Evolutionary conservation across 1,140 invertebrate species (phyloP).

Genomic region (Drosophila asahinai): DNA sequence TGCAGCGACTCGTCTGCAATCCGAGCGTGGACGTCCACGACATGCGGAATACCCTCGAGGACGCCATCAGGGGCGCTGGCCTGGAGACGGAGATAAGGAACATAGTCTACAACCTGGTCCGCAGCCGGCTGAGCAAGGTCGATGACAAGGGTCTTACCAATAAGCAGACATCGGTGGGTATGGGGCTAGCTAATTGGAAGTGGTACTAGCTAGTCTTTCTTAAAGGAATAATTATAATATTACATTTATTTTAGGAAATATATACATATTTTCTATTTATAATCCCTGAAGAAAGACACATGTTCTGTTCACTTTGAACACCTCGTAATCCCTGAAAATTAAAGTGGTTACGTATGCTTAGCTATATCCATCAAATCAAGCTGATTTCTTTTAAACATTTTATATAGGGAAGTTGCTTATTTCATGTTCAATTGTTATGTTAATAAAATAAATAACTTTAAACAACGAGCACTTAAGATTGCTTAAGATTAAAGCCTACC

Average conservation of each 20-base stretch:
- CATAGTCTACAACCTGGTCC: slow-evolving; percentile 92
- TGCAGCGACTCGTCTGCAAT: slow-evolving; percentile 88
- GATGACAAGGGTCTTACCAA: slow-evolving; percentile 47
- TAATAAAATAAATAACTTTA: background rate
- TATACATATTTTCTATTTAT: background rate
- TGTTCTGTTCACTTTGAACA: background rate
- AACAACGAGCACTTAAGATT: background rate
- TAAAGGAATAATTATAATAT: background rate
- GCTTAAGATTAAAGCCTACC: background rate
- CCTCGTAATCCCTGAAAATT: background rate
- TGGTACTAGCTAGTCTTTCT: background rate
- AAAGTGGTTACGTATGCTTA: background rate
- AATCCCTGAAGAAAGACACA: background rate
- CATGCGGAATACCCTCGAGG: slow-evolving; percentile 91
- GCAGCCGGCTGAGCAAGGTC: slow-evolving; percentile 74
- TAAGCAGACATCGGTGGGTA: slow-evolving; percentile 51
- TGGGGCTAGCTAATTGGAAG: background rate
- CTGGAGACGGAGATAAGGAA: slow-evolving; percentile 93
- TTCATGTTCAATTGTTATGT: background rate
- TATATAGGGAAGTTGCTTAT: too few species aligned
- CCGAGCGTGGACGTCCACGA: slow-evolving; percentile 90
- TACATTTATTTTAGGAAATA: background rate
- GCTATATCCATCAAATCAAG: background rate
- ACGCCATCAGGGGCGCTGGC: slow-evolving; percentile 90
- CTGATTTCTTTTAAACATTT: background rate